Evolutionary conservation across 2,888 invertebrate species (phyloP), one percentile per base, ranked within the genome.

Genomic region (Sinelater perroti): DNA sequence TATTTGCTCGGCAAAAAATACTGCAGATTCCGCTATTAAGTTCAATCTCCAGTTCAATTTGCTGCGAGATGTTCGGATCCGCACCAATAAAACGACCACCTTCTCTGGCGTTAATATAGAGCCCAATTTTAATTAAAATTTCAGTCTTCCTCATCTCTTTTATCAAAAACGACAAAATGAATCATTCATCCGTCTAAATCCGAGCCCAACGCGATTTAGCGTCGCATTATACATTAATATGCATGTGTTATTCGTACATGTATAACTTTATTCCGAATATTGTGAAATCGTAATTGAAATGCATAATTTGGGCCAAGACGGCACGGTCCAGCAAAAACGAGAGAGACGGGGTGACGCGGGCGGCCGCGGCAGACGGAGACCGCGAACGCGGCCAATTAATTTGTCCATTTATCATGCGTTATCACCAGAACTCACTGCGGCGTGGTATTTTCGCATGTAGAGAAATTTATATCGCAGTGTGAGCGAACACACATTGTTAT

Each of bases 401-500:
- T 70, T 66, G 62, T 60, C 69, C 72, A 74, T 75, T 73, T 70
- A 75, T 75, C 74, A 74, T 72, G 65, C 68, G 74, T 74, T 74
- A 74, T 75, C 75, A 69, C 67, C 67, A 55, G 64, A 70, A 70
- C 63, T 70, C 68, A 64, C 62, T 67, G 65, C 66, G 62, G 67
- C 65, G 63, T 66, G 71, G 68, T 66, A 69, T 69, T 71, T 72
- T 71, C 68, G 67, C 71, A 68, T 70, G 68, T 65, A 66, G 58
- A 67, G 64, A 68, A 67, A 63, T 67, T 65, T 67, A 61, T 64
- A 64, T 61, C 64, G 56, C 28, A 30, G 60, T 66, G 63, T 58
- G 64, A 61, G 52, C 60, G 50, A 60, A 59, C 61, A 64, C 60
- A 64, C 62, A 55, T 61, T 61, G 63, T 62, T 64, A 57, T 62